A percentile compares a stretch with the other conserved stretches of the same genome.
Evolutionary conservation across 2,113 vertebrate genomes (phyloP).

Genomic region (Ictidomys tridecemlineatus): DNA sequence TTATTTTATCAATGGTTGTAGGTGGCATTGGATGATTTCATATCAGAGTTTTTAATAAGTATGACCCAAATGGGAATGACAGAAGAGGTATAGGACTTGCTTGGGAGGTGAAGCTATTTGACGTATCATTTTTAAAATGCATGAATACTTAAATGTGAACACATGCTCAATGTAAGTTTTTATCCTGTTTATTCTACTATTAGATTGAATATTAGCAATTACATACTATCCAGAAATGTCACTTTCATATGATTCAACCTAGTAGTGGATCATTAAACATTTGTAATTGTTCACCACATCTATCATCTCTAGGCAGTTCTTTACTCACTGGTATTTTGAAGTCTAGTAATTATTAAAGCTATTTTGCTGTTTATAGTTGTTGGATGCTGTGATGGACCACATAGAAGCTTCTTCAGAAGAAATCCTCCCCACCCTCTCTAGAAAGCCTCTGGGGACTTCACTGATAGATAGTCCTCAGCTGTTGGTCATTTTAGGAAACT

Average conservation of each 20-base stretch:
- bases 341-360: neutral
- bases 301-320: slow-evolving; percentile 5
- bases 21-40: neutral
- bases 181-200: neutral
- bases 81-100: neutral
- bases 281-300: neutral
- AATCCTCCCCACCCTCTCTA: neutral
- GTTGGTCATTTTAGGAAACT: neutral
- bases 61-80: neutral
- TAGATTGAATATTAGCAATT: neutral
- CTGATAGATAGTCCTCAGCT: neutral
- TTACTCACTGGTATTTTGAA: neutral
- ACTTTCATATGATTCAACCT: neutral
- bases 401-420: neutral
- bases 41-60: neutral
- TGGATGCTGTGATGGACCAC: neutral
- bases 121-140: slow-evolving; percentile 9
- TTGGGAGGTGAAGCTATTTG: neutral
- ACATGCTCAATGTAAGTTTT: neutral
- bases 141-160: slow-evolving; percentile 18
- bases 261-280: neutral
- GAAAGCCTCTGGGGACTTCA: neutral
- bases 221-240: neutral
- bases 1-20: slow-evolving; percentile 21
- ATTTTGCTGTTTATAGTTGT: slow-evolving; percentile 17